Conservation (phyloP, 2,797 vertebrate genomes). For the Tangara arthus region DNA sequence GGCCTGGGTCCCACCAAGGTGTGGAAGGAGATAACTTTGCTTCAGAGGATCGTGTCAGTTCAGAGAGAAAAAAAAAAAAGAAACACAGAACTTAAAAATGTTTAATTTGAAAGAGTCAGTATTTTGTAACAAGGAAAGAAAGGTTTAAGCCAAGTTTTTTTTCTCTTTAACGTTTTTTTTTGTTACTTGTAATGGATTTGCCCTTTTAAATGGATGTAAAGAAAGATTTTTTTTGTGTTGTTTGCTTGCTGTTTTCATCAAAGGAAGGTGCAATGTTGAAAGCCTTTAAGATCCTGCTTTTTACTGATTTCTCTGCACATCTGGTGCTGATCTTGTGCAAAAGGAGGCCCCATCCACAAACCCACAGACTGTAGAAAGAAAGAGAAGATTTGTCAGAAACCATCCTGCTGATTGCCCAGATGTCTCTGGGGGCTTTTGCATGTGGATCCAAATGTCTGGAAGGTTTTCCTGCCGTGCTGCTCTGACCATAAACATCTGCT, state of each 20-base stretch:
- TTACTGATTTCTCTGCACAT: neutral
- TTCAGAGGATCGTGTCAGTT: slow-evolving; percentile 55
- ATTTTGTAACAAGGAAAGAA: slow-evolving; percentile 57
- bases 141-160: slow-evolving; percentile 36
- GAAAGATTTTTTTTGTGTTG: neutral
- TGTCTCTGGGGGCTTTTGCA: neutral
- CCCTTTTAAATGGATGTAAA: slow-evolving; percentile 38
- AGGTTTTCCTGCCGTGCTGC: neutral
- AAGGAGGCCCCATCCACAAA: neutral
- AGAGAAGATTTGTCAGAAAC: neutral
- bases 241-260: slow-evolving; percentile 18
- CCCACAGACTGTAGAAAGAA: neutral
- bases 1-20: slow-evolving; percentile 70
- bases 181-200: slow-evolving; percentile 6
- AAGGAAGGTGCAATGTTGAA: neutral
- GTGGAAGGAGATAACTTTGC: slow-evolving; percentile 55
- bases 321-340: slow-evolving; percentile 40
- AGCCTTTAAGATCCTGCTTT: slow-evolving; percentile 7
- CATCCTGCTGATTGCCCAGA: neutral
- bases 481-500: neutral
- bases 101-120: slow-evolving; percentile 45
- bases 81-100: neutral
- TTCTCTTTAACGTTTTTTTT: neutral
- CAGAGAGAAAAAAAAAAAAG: neutral
- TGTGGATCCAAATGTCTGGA: neutral